These are phyloP conservation scores for Lasioglossum marginatum DNA, from an alignment of 2,888 invertebrate genomes.

Conservation along the genomic window DNA sequence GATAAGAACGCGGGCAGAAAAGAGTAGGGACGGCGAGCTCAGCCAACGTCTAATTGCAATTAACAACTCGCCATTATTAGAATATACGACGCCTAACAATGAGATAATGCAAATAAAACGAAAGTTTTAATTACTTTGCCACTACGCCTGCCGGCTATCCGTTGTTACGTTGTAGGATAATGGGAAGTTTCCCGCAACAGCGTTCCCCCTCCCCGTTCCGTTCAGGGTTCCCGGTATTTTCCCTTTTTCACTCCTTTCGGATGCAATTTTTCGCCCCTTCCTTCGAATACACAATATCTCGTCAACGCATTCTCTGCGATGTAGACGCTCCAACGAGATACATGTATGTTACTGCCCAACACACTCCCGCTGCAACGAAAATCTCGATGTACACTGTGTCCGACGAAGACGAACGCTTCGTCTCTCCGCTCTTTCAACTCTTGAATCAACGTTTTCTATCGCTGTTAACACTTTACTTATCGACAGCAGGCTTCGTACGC, in stretches of 20 bases:
- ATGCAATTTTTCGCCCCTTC: conserved; percentile 16
- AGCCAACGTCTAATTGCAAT: conserved; percentile 83
- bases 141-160: conserved; percentile 79
- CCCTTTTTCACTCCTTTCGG: conserved; percentile 22
- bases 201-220: conserved; percentile 56
- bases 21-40: conserved; percentile 58
- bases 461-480: not conserved
- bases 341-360: not conserved
- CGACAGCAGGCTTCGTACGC: not conserved
- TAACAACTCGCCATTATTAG: conserved; percentile 84
- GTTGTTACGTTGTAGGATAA: conserved; percentile 82
- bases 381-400: not conserved
- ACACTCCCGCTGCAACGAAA: conserved; percentile 23
- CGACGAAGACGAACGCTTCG: not conserved
- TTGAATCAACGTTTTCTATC: not conserved
- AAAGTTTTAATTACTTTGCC: conserved; percentile 84
- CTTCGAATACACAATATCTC: conserved; percentile 40
- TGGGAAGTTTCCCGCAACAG: conserved; percentile 83
- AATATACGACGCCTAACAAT: conserved; percentile 84
- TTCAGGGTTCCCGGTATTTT: conserved; percentile 34
- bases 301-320: conserved; percentile 29
- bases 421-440: not conserved
- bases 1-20: conserved; percentile 57
- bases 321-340: conserved; percentile 4
- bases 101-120: conserved; percentile 84